Evolutionary conservation across 2,797 vertebrate species (phyloP), one percentile per base, ranked within the genome.

Genomic region (Kryptopterus vitreolus): DNA sequence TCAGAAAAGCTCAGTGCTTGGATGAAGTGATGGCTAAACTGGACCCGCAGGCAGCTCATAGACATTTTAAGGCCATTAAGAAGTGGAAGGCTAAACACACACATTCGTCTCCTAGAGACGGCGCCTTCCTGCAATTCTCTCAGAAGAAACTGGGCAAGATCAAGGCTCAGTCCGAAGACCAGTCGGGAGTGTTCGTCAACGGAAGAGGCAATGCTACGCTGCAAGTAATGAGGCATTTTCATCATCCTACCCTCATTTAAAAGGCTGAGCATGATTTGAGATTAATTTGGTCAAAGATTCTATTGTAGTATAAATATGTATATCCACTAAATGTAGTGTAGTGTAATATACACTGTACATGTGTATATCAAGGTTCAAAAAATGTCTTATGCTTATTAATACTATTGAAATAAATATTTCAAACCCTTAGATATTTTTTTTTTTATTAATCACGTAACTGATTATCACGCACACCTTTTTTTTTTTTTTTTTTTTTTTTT

Each of bases 101-200:
- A 35, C 1, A 2, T 4, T 48, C 82, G 1, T 87, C 84, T 62
- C 90, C 89, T 50, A 92, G 96, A 22, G 88, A 86, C 82, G 95
- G 97, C 0, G 94, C 94, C 3, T 99, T 99, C 88, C 85, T 98
- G 82, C 86, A 94, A 59, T 99, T 93, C 83, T 96, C 95, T 4
- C 95, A 94, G 85, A 98, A 97, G 90, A 95, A 96, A 71, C 59
- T 94, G 86, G 89, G 91, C 2, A 89, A 93, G 55, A 83, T 94
- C 22, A 95, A 91, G 87, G 86, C 90, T 70, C 85, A 90, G 35
- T 61, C 76, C 16, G 82, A 90, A 8, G 58, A 6, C 22, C 79
- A 24, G 5, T 16, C 81, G 1, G 90, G 74, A 38, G 35, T 18
- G 1, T 66, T 85, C 0, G 63, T 76, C 57, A 86, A 90, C 0